These are phyloP conservation scores for Laspeyria flexula DNA, from an alignment of 2,888 invertebrate species.

Conservation along the genomic window DNA sequence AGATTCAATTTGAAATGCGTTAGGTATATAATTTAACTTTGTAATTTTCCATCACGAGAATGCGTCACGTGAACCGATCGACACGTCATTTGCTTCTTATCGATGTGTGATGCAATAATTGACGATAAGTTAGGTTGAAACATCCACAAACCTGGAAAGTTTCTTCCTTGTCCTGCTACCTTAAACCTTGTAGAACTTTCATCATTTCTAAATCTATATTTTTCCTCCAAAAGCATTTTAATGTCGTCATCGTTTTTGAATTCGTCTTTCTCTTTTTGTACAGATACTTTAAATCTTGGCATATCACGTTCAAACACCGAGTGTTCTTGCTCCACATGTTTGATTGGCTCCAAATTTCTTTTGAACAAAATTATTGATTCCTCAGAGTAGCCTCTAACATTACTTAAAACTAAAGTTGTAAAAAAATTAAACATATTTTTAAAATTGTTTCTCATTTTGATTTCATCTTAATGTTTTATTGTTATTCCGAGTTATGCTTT, in stretches of 20 bases:
- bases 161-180: constrained; percentile 54
- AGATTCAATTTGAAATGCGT: too few relatives aligned
- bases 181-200: constrained; percentile 67
- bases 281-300: constrained; percentile 2
- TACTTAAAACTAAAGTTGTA: constrained; percentile 25
- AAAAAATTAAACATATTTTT: constrained; percentile 22
- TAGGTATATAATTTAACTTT: too few relatives aligned
- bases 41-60: too few relatives aligned
- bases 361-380: constrained; percentile 1
- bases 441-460: constrained; percentile 38
- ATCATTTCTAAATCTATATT: constrained; percentile 74
- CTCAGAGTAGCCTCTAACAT: neutral
- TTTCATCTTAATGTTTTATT: constrained; percentile 38
- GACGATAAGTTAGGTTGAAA: neutral
- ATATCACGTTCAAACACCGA: neutral
- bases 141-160: constrained; percentile 50
- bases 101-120: too few relatives aligned
- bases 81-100: too few relatives aligned
- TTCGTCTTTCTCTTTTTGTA: constrained; percentile 6
- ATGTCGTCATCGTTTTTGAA: constrained; percentile 52
- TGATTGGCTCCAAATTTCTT: neutral
- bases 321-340: neutral
- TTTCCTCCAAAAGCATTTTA: constrained; percentile 67
- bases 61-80: too few relatives aligned
- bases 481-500: constrained; percentile 31